phyloP scores from a whole-genome alignment of 2,888 invertebrate genomes.

The Oscheius sp. region DNA sequence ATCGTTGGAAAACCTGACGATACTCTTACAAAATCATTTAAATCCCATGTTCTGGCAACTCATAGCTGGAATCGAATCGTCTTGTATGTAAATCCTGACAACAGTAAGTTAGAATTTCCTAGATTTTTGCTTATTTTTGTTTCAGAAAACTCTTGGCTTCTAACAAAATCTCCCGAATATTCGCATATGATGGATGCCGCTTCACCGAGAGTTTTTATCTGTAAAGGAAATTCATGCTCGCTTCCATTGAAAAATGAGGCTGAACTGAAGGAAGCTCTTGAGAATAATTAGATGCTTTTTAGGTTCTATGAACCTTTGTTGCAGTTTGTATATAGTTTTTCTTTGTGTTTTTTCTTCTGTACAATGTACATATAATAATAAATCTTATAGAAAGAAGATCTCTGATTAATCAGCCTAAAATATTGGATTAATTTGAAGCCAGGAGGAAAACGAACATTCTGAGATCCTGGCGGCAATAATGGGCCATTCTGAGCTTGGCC shows the following conservation, averaged over 20 bases:
- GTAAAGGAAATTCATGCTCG: constrained; percentile 42
- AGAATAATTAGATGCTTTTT: neutral
- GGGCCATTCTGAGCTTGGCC: neutral
- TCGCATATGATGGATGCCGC: neutral
- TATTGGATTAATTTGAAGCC: neutral
- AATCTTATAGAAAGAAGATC: neutral
- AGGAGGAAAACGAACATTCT: neutral
- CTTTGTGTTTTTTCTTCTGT: constrained; percentile 7
- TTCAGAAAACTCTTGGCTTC: constrained; percentile 17
- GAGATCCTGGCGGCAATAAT: constrained; percentile 28
- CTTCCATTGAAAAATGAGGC: constrained; percentile 39
- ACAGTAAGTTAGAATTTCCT: neutral
- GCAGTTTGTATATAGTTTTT: constrained; percentile 2
- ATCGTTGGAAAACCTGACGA: constrained; percentile 26
- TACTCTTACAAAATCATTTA: constrained; percentile 20
- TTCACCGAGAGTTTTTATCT: constrained; percentile 46
- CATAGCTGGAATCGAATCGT: constrained; percentile 22
- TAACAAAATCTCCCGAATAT: constrained; percentile 2
- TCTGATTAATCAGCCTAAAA: neutral
- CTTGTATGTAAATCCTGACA: constrained; percentile 18
- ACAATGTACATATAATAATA: constrained; percentile 27
- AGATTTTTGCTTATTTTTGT: neutral
- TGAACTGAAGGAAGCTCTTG: constrained; percentile 23
- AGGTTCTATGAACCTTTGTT: too few relatives aligned
- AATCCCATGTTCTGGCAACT: neutral